A percentile compares a stretch with the other conserved stretches of the same genome.
Conservation (phyloP, 2,797 vertebrate genomes). For the Cichlasoma orientale region DNA sequence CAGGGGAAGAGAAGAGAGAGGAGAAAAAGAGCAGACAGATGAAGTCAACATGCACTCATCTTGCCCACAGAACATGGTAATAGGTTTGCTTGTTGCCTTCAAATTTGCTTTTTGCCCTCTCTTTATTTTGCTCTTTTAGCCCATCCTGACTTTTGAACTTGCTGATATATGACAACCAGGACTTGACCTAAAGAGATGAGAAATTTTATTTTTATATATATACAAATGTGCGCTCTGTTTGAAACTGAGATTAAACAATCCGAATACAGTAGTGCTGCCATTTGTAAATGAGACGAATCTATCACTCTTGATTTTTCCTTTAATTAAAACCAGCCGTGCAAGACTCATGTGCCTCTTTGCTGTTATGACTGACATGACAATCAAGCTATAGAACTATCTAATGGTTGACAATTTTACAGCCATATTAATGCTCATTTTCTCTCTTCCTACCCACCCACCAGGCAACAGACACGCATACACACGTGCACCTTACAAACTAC, state of each 20-base stretch:
- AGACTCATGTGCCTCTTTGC: conserved; percentile 21
- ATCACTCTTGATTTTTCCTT: conserved; percentile 37
- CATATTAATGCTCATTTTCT: conserved; percentile 32
- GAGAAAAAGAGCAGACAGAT: conserved; percentile 67
- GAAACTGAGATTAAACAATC: conserved; percentile 25
- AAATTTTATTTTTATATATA: neutral
- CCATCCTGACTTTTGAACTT: conserved; percentile 34
- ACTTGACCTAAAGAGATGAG: conserved; percentile 26
- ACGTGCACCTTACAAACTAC: conserved; percentile 35
- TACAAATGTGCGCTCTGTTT: conserved; percentile 7
- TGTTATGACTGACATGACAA: conserved; percentile 42
- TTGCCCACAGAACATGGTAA: conserved; percentile 72
- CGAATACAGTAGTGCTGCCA: neutral
- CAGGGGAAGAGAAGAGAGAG: conserved; percentile 75
- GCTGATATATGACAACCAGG: conserved; percentile 32
- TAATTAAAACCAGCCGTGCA: conserved; percentile 47
- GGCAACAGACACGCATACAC: conserved; percentile 12
- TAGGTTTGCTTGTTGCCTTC: conserved; percentile 61
- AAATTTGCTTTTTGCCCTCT: conserved; percentile 22
- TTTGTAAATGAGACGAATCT: conserved; percentile 46
- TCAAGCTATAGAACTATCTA: conserved; percentile 36
- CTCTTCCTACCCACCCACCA: conserved; percentile 22
- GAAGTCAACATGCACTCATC: conserved; percentile 73
- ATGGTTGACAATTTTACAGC: conserved; percentile 51
- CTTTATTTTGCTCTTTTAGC: conserved; percentile 48